Conservation (phyloP, 2,113 vertebrate genomes). For the Cyprinus carpio region DNA sequence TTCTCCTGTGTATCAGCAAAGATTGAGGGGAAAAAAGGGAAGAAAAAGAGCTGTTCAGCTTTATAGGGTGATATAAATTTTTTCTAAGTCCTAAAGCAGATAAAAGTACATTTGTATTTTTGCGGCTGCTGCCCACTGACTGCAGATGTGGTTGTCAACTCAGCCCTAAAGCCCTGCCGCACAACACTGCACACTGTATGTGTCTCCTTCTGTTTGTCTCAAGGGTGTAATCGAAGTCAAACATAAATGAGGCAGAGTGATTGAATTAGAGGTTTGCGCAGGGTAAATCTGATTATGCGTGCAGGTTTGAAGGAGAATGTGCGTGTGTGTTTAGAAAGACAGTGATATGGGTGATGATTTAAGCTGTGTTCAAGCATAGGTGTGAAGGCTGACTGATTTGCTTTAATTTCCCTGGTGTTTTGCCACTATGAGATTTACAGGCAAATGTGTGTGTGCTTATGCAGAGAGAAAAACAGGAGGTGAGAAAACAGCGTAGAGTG, state of each 20-base stretch:
- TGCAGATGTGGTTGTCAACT: conserved; percentile 46
- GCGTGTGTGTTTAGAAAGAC: conserved; percentile 37
- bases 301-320: neutral
- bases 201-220: conserved; percentile 16
- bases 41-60: neutral
- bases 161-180: conserved; percentile 14
- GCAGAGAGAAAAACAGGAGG: neutral
- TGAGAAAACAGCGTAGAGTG: conserved; percentile 48
- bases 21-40: neutral
- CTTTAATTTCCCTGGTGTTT: conserved; percentile 52
- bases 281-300: neutral
- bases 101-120: conserved; percentile 8
- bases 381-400: conserved; percentile 52
- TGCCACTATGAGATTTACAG: conserved; percentile 32
- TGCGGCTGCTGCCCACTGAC: conserved; percentile 25
- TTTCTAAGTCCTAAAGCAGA: conserved; percentile 1
- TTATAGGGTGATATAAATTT: neutral
- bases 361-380: conserved; percentile 42
- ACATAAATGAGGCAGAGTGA: conserved; percentile 2
- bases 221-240: conserved; percentile 5
- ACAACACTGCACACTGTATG: conserved; percentile 30
- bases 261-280: neutral
- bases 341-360: conserved; percentile 28
- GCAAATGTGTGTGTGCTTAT: conserved; percentile 27
- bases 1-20: conserved; percentile 18